Base-by-base conservation (phyloP, 2,888 invertebrate genomes). In the Napeogenes sylphis region DNA sequence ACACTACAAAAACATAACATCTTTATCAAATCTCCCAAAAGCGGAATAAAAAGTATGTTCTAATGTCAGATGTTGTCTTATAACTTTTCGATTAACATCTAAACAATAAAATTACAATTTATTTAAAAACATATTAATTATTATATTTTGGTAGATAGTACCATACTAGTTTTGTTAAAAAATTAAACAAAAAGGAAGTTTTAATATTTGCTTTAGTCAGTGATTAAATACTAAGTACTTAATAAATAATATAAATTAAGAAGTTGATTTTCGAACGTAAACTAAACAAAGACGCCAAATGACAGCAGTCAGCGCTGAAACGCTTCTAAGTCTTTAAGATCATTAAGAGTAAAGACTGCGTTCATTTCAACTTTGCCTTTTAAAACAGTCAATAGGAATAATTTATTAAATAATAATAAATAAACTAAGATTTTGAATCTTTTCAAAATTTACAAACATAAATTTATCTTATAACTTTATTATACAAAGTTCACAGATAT, bases 1-100 rank as follows among this genome's bases (percentile, higher is more conserved):
- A 30, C 35, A 8, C 32, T 54, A 42, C 35, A 57, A 54, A 56
- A 54, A 54, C 54, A 45, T 51, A 47, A 45, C 45, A 61, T 32
- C 30, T 30, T 38, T 46, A 53, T 53, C 32, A 61, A 38, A 45
- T 51, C 21, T 51, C 21, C 30, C 30, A 30, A 51, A 51, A 51
- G 30, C 30, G 4, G 51, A 30, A 51, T 10, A 30, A 51, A 30
- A 51, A 30, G 30, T 51, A 51, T 30, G 30, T 51, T 30, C 51
- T 51, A 51, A 51, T 51, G 51, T 51, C 51, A 51, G 51, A 30
- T 10, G 21, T 21, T 51, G 51, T 30, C 51, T 51, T 51, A 21
- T n/a, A 51, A 21, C 21, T 30, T 51, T 51, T 42, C 42, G 42
- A 51, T 12, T 51, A 10, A 51, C 30, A 51, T 51, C 30, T 30